Evolutionary conservation across 1,140 invertebrate species (phyloP).

Genomic region (Drosophila elegans): DNA sequence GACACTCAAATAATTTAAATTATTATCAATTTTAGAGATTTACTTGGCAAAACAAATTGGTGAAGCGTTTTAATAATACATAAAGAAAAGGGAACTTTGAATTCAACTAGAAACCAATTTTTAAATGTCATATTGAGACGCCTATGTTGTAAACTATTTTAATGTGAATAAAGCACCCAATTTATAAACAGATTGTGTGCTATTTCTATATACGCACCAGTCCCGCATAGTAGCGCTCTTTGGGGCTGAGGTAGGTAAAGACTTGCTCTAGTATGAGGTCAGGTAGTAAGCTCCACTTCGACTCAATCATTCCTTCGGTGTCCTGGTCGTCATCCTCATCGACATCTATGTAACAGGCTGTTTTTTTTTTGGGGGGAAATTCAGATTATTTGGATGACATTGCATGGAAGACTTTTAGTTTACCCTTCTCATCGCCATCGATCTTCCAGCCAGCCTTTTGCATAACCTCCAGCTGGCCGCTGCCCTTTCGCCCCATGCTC

Average conservation of each 20-base stretch:
- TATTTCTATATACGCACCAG: constrained; percentile 86
- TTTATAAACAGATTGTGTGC: not conserved
- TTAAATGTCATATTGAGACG: too few relatives aligned
- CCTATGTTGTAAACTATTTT: not conserved
- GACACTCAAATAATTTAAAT: not conserved
- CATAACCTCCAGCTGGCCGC: constrained; percentile 65
- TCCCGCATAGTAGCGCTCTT: constrained; percentile 91
- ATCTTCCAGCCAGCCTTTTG: constrained; percentile 87
- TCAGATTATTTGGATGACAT: not conserved
- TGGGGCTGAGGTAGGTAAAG: constrained; percentile 89
- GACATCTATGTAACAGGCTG: constrained; percentile 88
- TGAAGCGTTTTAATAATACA: too few relatives aligned
- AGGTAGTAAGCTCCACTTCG: constrained; percentile 89
- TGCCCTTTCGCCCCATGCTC: constrained; percentile 46
- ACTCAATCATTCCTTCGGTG: constrained; percentile 63
- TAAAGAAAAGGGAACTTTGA: not conserved
- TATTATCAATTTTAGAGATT: too few relatives aligned
- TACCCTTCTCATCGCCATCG: constrained; percentile 87
- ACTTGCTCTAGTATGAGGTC: constrained; percentile 92
- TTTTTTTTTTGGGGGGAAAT: accelerated
- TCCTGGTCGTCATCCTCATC: constrained; percentile 85
- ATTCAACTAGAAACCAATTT: too few relatives aligned
- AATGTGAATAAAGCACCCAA: not conserved
- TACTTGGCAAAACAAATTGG: not conserved
- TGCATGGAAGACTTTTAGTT: too few relatives aligned